Conservation (phyloP, 2,113 vertebrate genomes). For the Symphodus melops region DNA sequence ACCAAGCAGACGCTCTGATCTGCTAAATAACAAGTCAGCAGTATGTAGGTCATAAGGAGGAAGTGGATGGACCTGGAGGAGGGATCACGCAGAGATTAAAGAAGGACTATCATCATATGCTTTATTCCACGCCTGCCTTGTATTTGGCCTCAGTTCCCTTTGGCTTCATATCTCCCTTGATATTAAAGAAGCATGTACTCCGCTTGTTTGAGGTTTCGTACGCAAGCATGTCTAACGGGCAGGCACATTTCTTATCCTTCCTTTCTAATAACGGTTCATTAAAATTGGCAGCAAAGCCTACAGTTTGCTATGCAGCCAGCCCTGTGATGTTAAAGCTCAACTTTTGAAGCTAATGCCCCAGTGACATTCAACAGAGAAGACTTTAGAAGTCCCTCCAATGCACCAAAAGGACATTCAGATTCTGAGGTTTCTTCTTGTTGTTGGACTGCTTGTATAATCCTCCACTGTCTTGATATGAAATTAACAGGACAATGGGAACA, state of each 20-base stretch:
- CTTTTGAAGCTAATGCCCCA: slow-evolving; percentile 34
- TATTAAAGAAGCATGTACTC: slow-evolving; percentile 49
- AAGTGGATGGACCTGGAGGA: slow-evolving; percentile 47
- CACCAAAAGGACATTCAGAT: slow-evolving; percentile 6
- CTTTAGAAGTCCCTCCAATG: slow-evolving; percentile 21
- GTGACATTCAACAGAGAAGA: slow-evolving; percentile 17
- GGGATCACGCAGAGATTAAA: slow-evolving; percentile 58
- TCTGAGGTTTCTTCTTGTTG: not conserved
- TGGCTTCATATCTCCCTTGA: slow-evolving; percentile 52
- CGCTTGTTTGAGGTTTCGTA: slow-evolving; percentile 45
- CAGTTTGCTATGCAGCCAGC: slow-evolving; percentile 38
- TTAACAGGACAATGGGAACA: not conserved
- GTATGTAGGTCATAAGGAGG: slow-evolving; percentile 43
- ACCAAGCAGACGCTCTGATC: slow-evolving; percentile 17
- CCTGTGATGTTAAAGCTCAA: slow-evolving; percentile 39
- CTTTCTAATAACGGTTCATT: slow-evolving; percentile 41
- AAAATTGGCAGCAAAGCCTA: slow-evolving; percentile 32
- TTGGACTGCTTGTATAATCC: not conserved
- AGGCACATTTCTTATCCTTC: slow-evolving; percentile 32
- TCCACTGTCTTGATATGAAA: not conserved
- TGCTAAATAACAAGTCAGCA: slow-evolving; percentile 22
- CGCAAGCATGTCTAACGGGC: slow-evolving; percentile 30
- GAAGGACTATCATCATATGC: slow-evolving; percentile 38
- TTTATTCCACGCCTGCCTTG: slow-evolving; percentile 38
- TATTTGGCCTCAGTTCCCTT: slow-evolving; percentile 40